These are phyloP conservation scores for Coleophora flavipennella DNA, from an alignment of 2,888 invertebrate species.

Conservation along the genomic window DNA sequence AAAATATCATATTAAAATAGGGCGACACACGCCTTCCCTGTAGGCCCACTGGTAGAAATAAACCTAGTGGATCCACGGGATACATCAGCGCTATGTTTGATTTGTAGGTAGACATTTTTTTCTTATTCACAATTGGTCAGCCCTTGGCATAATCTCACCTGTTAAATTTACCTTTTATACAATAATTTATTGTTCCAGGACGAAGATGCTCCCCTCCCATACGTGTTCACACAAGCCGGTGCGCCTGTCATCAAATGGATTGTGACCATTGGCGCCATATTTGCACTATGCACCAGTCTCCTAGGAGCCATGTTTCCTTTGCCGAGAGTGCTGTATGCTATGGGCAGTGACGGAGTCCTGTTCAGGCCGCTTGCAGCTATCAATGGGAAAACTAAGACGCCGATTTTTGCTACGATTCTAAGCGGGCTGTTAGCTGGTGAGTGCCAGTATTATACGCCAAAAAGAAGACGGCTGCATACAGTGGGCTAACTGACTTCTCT, in stretches of 20 bases:
- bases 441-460: too few species aligned
- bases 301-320: constrained; percentile 92
- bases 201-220: constrained; percentile 88
- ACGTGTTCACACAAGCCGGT: constrained; percentile 84
- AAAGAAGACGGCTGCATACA: too few species aligned
- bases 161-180: background rate
- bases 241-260: constrained; percentile 88
- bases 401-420: constrained; percentile 81
- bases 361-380: constrained; percentile 82
- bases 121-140: too few species aligned
- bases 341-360: constrained; percentile 90
- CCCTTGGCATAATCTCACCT: too few species aligned
- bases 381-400: constrained; percentile 82
- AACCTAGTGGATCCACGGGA: background rate
- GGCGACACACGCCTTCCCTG: too few species aligned
- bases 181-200: constrained; percentile 69
- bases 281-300: constrained; percentile 90
- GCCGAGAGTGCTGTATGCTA: constrained; percentile 90
- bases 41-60: too few species aligned
- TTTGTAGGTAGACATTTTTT: background rate
- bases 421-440: constrained; percentile 84
- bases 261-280: constrained; percentile 92
- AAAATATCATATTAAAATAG: too few species aligned
- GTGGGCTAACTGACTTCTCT: too few species aligned
- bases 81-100: background rate